phyloP scores from a whole-genome alignment of 2,113 vertebrate species.

The Motacilla tschutschensis region DNA sequence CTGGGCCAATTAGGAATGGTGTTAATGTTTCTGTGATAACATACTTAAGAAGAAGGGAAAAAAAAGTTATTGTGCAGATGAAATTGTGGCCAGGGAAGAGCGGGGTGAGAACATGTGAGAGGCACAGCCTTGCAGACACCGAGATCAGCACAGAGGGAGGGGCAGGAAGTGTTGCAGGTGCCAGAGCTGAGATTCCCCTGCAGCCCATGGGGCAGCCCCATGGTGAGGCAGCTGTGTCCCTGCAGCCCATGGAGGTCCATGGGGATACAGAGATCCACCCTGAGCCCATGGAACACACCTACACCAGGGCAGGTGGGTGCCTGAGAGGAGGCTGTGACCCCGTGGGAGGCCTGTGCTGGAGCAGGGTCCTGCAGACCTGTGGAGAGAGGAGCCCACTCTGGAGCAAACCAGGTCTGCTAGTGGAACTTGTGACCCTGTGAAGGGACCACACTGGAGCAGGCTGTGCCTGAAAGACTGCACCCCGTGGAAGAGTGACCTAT shows the following conservation, averaged over 20 bases:
- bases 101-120: not conserved
- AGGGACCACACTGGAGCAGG: rapidly evolving
- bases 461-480: not conserved
- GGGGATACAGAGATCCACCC: not conserved
- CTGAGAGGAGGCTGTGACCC: not conserved
- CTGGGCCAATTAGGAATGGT: not conserved
- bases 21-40: not conserved
- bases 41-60: not conserved
- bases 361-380: rapidly evolving
- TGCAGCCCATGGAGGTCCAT: not conserved
- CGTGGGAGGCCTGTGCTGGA: not conserved
- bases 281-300: not conserved
- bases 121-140: not conserved
- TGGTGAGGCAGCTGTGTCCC: not conserved
- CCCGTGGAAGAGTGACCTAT: rapidly evolving
- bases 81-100: not conserved
- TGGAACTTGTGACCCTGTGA: not conserved
- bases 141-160: not conserved
- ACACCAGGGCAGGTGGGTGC: not conserved
- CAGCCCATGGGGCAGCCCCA: not conserved
- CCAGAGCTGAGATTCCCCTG: not conserved
- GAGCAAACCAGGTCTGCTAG: not conserved
- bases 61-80: not conserved
- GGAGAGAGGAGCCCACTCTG: not conserved
- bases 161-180: not conserved